A percentile compares a stretch with the other conserved stretches of the same genome.
Evolutionary conservation across 1,140 invertebrate genomes (phyloP).

Genomic region (Zaprionus taronus): DNA sequence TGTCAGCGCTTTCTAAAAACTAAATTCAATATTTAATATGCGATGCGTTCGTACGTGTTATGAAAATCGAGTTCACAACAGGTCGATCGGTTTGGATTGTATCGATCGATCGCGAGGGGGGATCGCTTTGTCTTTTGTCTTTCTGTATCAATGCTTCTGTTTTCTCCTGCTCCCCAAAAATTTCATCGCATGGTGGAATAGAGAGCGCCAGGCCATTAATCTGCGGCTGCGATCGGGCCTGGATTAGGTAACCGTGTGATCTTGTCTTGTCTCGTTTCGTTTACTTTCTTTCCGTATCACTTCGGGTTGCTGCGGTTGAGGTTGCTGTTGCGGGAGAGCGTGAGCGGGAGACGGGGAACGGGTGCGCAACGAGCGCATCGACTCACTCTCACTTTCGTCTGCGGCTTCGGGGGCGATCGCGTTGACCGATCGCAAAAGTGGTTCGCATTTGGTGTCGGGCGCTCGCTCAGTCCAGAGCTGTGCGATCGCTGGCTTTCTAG

Average conservation of each 20-base stretch:
- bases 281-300: slow-evolving; percentile 73
- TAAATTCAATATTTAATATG: slow-evolving; percentile 19
- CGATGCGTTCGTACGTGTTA: slow-evolving; percentile 42
- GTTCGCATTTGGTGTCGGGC: slow-evolving; percentile 63
- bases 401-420: slow-evolving; percentile 16
- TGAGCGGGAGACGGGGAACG: neutral
- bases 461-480: slow-evolving; percentile 56
- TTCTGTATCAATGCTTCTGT: slow-evolving; percentile 56
- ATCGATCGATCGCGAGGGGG: neutral
- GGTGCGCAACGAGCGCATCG: neutral
- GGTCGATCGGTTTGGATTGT: slow-evolving; percentile 5
- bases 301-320: slow-evolving; percentile 4
- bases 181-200: slow-evolving; percentile 49
- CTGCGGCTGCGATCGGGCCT: slow-evolving; percentile 32
- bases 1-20: slow-evolving; percentile 67
- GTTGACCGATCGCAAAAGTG: slow-evolving; percentile 58
- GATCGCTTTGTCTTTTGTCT: slow-evolving; percentile 19
- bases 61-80: slow-evolving; percentile 42
- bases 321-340: slow-evolving; percentile 6
- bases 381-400: slow-evolving; percentile 39
- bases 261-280: slow-evolving; percentile 38
- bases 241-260: slow-evolving; percentile 70
- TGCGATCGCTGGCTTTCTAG: slow-evolving; percentile 37
- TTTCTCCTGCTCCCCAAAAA: slow-evolving; percentile 66
- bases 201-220: slow-evolving; percentile 68